Base-by-base conservation (phyloP, 1,140 invertebrate genomes). In the Akabosia matsudoensis region DNA sequence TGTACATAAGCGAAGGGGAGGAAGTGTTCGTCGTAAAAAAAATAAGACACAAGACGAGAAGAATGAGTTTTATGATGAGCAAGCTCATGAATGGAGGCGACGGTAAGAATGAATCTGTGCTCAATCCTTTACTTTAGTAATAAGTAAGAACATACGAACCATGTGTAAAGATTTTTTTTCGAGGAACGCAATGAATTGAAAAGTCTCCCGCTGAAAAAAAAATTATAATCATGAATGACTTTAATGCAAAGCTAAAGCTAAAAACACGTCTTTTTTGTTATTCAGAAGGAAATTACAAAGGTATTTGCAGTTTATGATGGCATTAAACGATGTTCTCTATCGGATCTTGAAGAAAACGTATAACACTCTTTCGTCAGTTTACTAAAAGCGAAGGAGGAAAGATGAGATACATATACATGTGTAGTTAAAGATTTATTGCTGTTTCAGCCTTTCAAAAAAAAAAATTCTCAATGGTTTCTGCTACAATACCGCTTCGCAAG, bases 151-250 rank as follows among this genome's bases (percentile, higher is more conserved):
- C n/a, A 45, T 45, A 45, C 37, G 37, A 10, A 7, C 7, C 18
- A 45, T 24, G n/a, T 56, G 54, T 56, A 24, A n/a, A n/a, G n/a
- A 4, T 56, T 56, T n/a, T 56, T 7, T 56, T 16, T 7, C 24
- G 54, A 13, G 24, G 18, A 56, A 10, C 10, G 54, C 7, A 56
- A 56, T 56, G 54, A 56, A 56, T 56, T 56, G 54, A 56, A 56
- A 56, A 56, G 54, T 56, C 54, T 56, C 54, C 54, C 54, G 54
- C 54, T 56, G 54, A 56, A 56, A 24, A n/a, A n/a, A n/a, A 56
- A 56, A 56, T 45, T 45, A 45, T 45, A 45, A 56, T 56, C 54
- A 16, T 56, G 54, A 56, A 56, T 56, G 54, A 24, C 10, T 45
- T 56, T 24, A 56, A 4, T 56, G 54, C 54, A 13, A 56, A 56